Base-by-base conservation (phyloP, 1,140 invertebrate genomes). In the Danaus plexippus region DNA sequence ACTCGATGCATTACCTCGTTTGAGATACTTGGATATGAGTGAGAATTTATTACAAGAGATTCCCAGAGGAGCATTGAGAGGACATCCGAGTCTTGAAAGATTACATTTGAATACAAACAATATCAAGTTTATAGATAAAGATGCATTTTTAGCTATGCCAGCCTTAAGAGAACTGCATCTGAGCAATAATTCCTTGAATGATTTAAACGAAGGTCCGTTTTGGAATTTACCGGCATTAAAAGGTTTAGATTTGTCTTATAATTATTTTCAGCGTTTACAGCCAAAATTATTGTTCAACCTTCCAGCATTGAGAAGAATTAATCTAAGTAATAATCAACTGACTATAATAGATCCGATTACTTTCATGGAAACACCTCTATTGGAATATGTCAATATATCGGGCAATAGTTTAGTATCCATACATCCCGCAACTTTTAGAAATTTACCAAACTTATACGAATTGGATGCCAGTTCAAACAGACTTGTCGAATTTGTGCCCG, bases 181-280 rank as follows among this genome's bases (percentile, higher is more conserved):
- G 52, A 90, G 90, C 48, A 95, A 96, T 68, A 96, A 96, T 75
- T 94, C 92, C 6, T 75, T 95, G 11, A 90, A 90, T 1, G 90
- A 92, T 66, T 87, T 88, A 9, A 83, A 88, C 57, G 89, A 90
- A 54, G 84, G 90, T 59, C 93, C 94, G 1, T 92, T 93, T 69
- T 95, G 94, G 94, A 93, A 95, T 87, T 81, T 95, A 10, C 94
- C 94, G 1, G 90, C 91, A 8, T 83, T 95, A 4, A 95, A 95
- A 84, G 93, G 94, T 0, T 80, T 97, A 47, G 95, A 96, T 87
- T 77, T 96, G 32, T 92, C 94, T 0, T 87, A 89, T 43, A 97
- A 97, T 71, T 91, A 92, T 56, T 93, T 95, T 58, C 88, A 90
- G 47, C 89, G 89, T 2, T 66, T 96, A 2, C 92, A 94, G 67